A percentile compares a stretch with the other conserved stretches of the same genome.
phyloP scores from a whole-genome alignment of 64 coral and sea anemone genomes.

The Trachythela sp. region DNA sequence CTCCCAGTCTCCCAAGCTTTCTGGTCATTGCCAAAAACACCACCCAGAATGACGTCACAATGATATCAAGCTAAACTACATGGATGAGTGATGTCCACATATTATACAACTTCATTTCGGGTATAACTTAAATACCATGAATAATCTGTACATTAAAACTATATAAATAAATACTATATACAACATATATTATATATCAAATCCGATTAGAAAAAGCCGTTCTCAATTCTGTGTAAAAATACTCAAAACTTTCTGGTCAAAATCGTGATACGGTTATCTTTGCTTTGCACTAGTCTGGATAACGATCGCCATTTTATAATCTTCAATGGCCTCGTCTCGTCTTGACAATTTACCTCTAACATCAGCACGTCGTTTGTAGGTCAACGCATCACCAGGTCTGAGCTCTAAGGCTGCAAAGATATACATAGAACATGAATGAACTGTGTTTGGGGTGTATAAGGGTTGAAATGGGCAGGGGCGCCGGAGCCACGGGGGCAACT shows the following conservation, averaged over 20 bases:
- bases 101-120: too few relatives aligned
- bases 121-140: too few relatives aligned
- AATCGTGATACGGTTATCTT: neutral
- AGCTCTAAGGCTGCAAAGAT: conserved; percentile 63
- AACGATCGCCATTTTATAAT: conserved; percentile 92
- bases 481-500: too few relatives aligned
- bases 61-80: too few relatives aligned
- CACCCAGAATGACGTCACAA: too few relatives aligned
- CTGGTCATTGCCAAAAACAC: too few relatives aligned
- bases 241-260: neutral
- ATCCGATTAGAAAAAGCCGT: neutral
- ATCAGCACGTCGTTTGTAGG: conserved; percentile 82
- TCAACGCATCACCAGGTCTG: conserved; percentile 78
- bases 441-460: too few relatives aligned
- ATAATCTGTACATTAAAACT: neutral
- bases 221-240: neutral
- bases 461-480: too few relatives aligned
- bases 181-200: neutral
- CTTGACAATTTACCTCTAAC: conserved; percentile 67
- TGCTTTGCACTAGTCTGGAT: conserved; percentile 66
- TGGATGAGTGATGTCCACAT: too few relatives aligned
- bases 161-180: neutral
- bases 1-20: too few relatives aligned
- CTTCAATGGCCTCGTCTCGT: conserved; percentile 63
- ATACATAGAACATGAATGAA: too few relatives aligned